Evolutionary conservation across 2,888 invertebrate species (phyloP).

Genomic region (Tortrix viridana): DNA sequence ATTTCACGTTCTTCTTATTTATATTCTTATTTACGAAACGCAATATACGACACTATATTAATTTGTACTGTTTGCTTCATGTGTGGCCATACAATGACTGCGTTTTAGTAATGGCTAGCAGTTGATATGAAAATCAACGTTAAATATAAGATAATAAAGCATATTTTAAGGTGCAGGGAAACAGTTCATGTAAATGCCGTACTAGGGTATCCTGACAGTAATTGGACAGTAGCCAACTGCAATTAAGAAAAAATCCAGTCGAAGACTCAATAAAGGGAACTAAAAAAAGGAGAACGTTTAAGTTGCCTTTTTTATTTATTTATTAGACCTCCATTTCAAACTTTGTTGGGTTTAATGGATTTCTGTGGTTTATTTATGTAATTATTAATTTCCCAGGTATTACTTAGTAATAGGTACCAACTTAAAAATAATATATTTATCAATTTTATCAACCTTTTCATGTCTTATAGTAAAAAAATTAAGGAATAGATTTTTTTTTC

Average conservation of each 20-base stretch:
- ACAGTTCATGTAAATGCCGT: slow-evolving; percentile 8
- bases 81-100: slow-evolving; percentile 49
- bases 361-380: too few relatives aligned
- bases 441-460: too few relatives aligned
- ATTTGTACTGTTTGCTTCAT: slow-evolving; percentile 48
- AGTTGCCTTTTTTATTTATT: slow-evolving; percentile 10
- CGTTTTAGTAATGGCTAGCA: neutral
- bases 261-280: slow-evolving; percentile 36
- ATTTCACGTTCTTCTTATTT: slow-evolving; percentile 36
- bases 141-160: neutral
- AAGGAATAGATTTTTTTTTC: too few relatives aligned
- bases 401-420: too few relatives aligned
- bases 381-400: too few relatives aligned
- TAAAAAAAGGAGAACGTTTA: neutral
- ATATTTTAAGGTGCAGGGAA: neutral
- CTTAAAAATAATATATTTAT: too few relatives aligned
- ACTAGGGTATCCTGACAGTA: slow-evolving; percentile 41
- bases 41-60: slow-evolving; percentile 43
- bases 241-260: slow-evolving; percentile 50
- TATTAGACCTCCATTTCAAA: neutral
- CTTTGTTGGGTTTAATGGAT: neutral
- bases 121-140: slow-evolving; percentile 27
- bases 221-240: slow-evolving; percentile 49
- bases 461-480: too few relatives aligned
- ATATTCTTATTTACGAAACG: slow-evolving; percentile 33